These are phyloP conservation scores for Gadopsis marmoratus DNA, from an alignment of 2,797 vertebrate species.

Conservation along the genomic window DNA sequence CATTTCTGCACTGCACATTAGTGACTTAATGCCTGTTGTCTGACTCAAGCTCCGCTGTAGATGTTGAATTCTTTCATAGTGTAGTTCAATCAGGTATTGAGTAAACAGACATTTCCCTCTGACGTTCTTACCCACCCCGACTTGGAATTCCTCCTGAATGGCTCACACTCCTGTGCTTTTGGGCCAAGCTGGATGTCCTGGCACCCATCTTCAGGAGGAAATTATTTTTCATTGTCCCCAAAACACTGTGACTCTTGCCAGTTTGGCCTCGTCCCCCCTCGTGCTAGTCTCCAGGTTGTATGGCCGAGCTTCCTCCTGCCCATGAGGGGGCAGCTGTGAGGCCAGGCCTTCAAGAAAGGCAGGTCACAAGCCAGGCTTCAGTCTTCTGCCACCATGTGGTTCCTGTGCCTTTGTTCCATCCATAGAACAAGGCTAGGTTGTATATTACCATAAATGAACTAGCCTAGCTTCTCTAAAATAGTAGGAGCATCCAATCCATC, in stretches of 20 bases:
- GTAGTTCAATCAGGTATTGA: constrained; percentile 70
- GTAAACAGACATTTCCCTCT: constrained; percentile 83
- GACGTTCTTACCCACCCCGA: constrained; percentile 72
- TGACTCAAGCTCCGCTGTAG: constrained; percentile 59
- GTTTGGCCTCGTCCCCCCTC: constrained; percentile 66
- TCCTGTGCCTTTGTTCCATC: constrained; percentile 39
- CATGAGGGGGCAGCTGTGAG: constrained; percentile 48
- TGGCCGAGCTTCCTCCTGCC: constrained; percentile 52
- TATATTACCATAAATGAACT: constrained; percentile 58
- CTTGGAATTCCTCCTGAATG: constrained; percentile 81
- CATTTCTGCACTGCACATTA: constrained; percentile 60
- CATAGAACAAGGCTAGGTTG: constrained; percentile 2
- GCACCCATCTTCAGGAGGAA: constrained; percentile 83
- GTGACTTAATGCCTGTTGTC: constrained; percentile 47
- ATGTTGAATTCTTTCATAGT: constrained; percentile 65
- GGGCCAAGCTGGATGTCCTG: constrained; percentile 73
- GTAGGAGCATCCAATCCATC: constrained; percentile 51
- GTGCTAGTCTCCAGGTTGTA: constrained; percentile 47
- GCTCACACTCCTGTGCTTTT: constrained; percentile 74
- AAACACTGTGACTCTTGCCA: constrained; percentile 75
- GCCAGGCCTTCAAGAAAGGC: constrained; percentile 49
- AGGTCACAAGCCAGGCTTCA: constrained; percentile 28
- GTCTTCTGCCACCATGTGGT: constrained; percentile 18
- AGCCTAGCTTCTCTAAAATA: constrained; percentile 41
- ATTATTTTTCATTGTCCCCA: constrained; percentile 87